Base-by-base conservation (phyloP, 2,113 vertebrate species). In the Bothrops jararaca region DNA sequence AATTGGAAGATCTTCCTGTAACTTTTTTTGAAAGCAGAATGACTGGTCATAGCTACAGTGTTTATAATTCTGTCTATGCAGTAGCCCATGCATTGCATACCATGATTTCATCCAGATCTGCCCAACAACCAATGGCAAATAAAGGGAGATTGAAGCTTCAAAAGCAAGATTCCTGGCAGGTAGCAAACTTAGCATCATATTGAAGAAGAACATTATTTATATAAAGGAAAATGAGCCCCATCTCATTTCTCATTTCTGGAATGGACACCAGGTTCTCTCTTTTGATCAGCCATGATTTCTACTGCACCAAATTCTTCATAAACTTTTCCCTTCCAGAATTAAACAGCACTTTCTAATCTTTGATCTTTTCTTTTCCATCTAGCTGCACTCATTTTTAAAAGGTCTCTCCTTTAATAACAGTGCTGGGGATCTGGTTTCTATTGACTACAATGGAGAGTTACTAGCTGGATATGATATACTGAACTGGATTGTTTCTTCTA, bases 31-130 rank as follows among this genome's bases (percentile, higher is more conserved):
- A 89, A 92, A 92, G 42, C 8, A n/a, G 34, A 1, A 92, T 92
- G 91, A 92, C 60, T 18, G 48, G 91, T 48, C 24, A 74, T 34
- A 88, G 91, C 34, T 92, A 92, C n/a, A 92, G 58, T 26, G 45
- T 92, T 60, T 92, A 92, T 15, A 92, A 92, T n/a, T 86, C 58
- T 29, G 57, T 92, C 9, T 92, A 92, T 74, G 58, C 58, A 20
- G 9, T 88, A 26, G 86, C 86, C 2, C 50, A 92, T 74, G 86
- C 91, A 8, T 26, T 92, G 22, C 57, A 92, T 92, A n/a, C 58
- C 58, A 18, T 74, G 45, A 11, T 10, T 24, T 42, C 57, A 88
- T 53, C 48, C 26, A 24, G 22, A 26, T 12, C 13, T 18, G 52
- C 3, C 26, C 45, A 60, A 1, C 1, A 12, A 11, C 12, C 5